These are phyloP conservation scores for Bhutanitis thaidina DNA, from an alignment of 2,888 invertebrate genomes.

Conservation along the genomic window DNA sequence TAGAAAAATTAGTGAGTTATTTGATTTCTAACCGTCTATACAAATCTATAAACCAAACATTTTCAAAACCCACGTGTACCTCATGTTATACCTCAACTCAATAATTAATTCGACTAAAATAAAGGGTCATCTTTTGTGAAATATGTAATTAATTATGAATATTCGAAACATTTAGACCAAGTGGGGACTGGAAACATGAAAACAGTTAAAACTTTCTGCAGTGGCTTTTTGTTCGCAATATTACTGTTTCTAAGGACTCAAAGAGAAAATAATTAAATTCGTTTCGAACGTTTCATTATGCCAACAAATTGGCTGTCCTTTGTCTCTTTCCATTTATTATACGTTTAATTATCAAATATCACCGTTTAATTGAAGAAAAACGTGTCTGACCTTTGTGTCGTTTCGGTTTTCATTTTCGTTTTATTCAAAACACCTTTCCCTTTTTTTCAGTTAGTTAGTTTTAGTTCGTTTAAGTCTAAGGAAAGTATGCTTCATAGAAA, in stretches of 20 bases:
- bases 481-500: too few relatives aligned
- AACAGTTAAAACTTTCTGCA: slow-evolving; percentile 40
- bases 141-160: slow-evolving; percentile 34
- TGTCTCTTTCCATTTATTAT: slow-evolving; percentile 7
- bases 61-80: too few relatives aligned
- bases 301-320: slow-evolving; percentile 22
- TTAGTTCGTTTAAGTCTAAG: too few relatives aligned
- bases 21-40: too few relatives aligned
- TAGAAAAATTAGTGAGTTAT: too few relatives aligned
- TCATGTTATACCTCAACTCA: not conserved
- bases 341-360: slow-evolving; percentile 8
- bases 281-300: slow-evolving; percentile 34
- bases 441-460: too few relatives aligned
- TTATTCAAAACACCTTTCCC: not conserved
- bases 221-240: slow-evolving; percentile 28
- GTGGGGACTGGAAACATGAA: slow-evolving; percentile 37
- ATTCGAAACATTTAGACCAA: slow-evolving; percentile 46
- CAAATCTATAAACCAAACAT: too few relatives aligned
- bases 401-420: not conserved
- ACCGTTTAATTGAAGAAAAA: not conserved
- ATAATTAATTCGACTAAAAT: not conserved
- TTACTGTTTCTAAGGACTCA: slow-evolving; percentile 19
- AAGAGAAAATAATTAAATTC: slow-evolving; percentile 33
- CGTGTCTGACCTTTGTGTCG: not conserved
- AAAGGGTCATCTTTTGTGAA: slow-evolving; percentile 10